phyloP scores from a whole-genome alignment of 2,797 vertebrate genomes.

The Pangasius sanitwongsei region DNA sequence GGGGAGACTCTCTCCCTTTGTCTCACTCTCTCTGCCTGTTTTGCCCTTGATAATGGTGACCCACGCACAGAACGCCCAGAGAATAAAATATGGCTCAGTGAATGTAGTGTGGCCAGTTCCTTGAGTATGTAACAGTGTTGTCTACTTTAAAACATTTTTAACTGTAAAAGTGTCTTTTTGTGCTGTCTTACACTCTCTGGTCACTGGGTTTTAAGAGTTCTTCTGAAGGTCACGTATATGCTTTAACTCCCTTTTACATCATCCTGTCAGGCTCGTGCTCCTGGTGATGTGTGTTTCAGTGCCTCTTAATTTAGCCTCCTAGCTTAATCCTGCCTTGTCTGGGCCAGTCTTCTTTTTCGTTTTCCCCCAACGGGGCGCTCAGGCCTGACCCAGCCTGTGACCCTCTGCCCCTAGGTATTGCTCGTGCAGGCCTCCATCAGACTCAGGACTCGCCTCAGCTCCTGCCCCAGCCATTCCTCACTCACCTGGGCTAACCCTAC shows the following conservation, averaged over 20 bases:
- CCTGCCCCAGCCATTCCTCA: conserved; percentile 65
- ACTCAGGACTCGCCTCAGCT: conserved; percentile 67
- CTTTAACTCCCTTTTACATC: conserved; percentile 56
- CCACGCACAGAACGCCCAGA: conserved; percentile 17
- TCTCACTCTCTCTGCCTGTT: conserved; percentile 24
- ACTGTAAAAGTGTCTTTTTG: conserved; percentile 4
- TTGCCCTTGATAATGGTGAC: conserved; percentile 37
- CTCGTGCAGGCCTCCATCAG: conserved; percentile 67
- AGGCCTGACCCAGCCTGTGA: conserved; percentile 24
- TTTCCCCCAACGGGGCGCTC: background rate
- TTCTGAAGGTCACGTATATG: conserved; percentile 45
- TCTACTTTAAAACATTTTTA: background rate
- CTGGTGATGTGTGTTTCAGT: conserved; percentile 43
- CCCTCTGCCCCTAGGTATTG: conserved; percentile 70
- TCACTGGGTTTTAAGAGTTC: conserved; percentile 28
- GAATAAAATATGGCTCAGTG: conserved; percentile 14
- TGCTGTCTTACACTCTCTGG: conserved; percentile 21
- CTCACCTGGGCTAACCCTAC: conserved; percentile 73
- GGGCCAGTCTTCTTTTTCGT: conserved; percentile 6
- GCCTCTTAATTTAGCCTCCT: conserved; percentile 57
- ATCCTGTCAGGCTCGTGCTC: conserved; percentile 52
- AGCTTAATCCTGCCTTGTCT: conserved; percentile 37
- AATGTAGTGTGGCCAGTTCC: background rate
- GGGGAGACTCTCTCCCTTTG: conserved; percentile 50
- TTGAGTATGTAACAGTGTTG: background rate